A percentile compares a stretch with the other conserved stretches of the same genome.
Evolutionary conservation across 2,113 vertebrate species (phyloP).

Genomic region (Baryphthengus martii): DNA sequence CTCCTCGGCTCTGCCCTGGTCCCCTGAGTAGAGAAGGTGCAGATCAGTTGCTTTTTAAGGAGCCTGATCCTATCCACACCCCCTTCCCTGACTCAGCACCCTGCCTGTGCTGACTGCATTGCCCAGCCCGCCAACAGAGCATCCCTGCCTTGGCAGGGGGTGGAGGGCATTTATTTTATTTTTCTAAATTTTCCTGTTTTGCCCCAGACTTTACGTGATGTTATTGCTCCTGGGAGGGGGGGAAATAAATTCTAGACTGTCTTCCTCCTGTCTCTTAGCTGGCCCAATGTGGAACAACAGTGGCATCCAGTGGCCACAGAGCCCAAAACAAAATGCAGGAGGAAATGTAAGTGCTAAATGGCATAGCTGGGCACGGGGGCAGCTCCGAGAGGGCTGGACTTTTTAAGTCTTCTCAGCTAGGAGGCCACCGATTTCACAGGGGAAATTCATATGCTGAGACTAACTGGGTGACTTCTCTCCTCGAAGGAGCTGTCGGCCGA

Average conservation of each 20-base stretch:
- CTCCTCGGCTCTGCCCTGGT: fast-evolving
- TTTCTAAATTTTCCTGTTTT: not conserved
- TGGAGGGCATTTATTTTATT: not conserved
- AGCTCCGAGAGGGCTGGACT: not conserved
- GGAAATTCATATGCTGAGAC: not conserved
- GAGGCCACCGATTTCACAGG: not conserved
- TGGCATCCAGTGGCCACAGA: slow-evolving; percentile 40
- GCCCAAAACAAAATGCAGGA: not conserved
- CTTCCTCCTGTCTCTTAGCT: slow-evolving; percentile 15
- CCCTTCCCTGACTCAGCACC: not conserved
- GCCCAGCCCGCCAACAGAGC: not conserved
- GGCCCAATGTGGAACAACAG: not conserved
- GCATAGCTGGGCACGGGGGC: not conserved
- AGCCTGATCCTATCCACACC: not conserved
- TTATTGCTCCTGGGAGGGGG: not conserved
- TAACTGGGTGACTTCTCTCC: not conserved
- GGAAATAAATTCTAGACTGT: not conserved
- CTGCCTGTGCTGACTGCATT: fast-evolving
- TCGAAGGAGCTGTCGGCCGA: slow-evolving; percentile 84
- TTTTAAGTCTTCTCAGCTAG: not conserved
- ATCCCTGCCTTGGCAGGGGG: not conserved
- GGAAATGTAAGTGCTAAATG: not conserved
- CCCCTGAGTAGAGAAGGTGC: not conserved
- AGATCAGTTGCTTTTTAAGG: not conserved
- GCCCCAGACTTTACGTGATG: not conserved